Evolutionary conservation across 1,140 invertebrate genomes (phyloP).

Genomic region (Trachelipus rathkii): DNA sequence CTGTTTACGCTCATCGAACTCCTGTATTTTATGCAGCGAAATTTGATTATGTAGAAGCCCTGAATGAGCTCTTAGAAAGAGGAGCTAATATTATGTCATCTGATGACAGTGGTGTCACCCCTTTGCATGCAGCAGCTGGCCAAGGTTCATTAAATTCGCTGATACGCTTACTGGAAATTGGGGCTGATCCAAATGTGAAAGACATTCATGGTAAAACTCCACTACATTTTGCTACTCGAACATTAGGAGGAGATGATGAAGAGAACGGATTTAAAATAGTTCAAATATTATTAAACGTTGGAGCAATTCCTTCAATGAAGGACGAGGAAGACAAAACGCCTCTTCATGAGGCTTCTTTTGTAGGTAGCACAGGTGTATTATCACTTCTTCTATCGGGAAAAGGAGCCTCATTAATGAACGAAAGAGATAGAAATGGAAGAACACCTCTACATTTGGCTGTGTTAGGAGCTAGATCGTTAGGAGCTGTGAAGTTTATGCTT

Average conservation of each 20-base stretch:
- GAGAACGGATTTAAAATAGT: conserved; percentile 24
- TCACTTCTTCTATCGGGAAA: conserved; percentile 60
- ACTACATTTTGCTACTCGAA: conserved; percentile 49
- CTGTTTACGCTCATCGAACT: conserved; percentile 52
- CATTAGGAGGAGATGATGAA: conserved; percentile 17
- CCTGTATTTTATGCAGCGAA: conserved; percentile 76
- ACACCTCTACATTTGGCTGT: conserved; percentile 67
- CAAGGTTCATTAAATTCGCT: conserved; percentile 69
- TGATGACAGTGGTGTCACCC: conserved; percentile 60
- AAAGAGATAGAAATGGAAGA: conserved; percentile 68
- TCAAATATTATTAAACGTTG: conserved; percentile 26
- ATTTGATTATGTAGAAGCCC: conserved; percentile 62
- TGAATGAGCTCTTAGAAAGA: conserved; percentile 63
- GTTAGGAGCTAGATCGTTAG: conserved; percentile 63
- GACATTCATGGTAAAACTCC: conserved; percentile 67
- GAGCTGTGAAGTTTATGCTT: conserved; percentile 31
- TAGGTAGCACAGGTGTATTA: conserved; percentile 70
- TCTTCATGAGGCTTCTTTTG: conserved; percentile 68
- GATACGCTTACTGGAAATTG: conserved; percentile 64
- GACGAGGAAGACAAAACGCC: conserved; percentile 62
- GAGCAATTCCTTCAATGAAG: conserved; percentile 23
- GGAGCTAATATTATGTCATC: conserved; percentile 72
- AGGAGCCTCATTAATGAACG: conserved; percentile 60
- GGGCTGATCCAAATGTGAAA: conserved; percentile 62
- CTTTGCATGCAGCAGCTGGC: conserved; percentile 73